Evolutionary conservation across 2,797 vertebrate genomes (phyloP), one percentile per base, ranked within the genome.

Genomic region (Otolemur crassicaudatus): DNA sequence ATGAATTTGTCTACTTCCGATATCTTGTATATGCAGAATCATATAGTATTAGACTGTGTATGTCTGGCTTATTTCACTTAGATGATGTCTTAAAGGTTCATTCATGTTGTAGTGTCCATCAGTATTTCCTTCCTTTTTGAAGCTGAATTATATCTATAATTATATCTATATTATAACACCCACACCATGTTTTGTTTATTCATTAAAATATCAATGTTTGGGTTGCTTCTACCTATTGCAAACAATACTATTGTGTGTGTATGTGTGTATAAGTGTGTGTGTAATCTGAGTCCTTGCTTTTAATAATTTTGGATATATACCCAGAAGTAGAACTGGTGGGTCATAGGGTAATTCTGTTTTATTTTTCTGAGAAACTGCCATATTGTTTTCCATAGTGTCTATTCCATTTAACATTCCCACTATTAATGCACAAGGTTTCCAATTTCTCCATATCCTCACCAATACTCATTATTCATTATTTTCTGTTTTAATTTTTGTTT

Each of bases 61-160:
- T 60, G 20, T 79, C 77, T 67, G 63, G 46, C 58, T 83, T 92
- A 83, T 61, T 61, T 80, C 65, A 25, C 65, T 84, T 46, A 13
- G 37, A 29, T 29, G 29, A 3, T 40, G 22, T 46, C 13, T 2
- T 69, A 63, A 43, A 90, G 63, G 1, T 46, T 86, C 23, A 69
- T 40, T 23, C 34, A 61, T 37, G 2, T 46, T 73, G 37, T 40
- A 76, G 63, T 5, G n/a, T 53, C 31, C n/a, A 19, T 72, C 46
- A 86, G 25, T 60, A 60, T 61, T 84, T 76, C 31, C 16, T 69
- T 96, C 31, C 20, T 75, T 96, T 95, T 88, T 56, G 87, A 85
- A 72, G 4, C 11, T 67, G 49, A 34, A 29, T 60, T 76, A n/a
- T 94, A 75, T 76, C 37, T 61, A 31, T 40, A 20, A 37, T 4